Conservation (phyloP, 2,888 invertebrate species). For the Drosophila borborema region DNA sequence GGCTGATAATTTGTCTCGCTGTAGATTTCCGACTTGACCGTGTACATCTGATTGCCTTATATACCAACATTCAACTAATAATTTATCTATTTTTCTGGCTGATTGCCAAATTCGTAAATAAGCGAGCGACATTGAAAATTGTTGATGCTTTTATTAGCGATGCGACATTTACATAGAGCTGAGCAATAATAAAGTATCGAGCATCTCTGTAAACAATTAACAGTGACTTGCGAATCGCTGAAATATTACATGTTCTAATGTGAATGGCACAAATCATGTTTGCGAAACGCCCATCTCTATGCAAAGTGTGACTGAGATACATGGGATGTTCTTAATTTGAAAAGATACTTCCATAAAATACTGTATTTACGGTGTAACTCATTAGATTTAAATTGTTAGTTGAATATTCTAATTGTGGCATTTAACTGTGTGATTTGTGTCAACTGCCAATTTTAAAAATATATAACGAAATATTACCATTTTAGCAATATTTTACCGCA, state of each 20-base stretch:
- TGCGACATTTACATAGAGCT: neutral
- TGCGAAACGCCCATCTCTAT: neutral
- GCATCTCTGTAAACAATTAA: neutral
- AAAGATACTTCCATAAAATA: neutral
- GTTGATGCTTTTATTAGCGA: conserved; percentile 16
- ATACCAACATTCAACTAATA: conserved; percentile 44
- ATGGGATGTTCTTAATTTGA: neutral
- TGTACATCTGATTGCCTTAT: conserved; percentile 83
- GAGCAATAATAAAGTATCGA: neutral
- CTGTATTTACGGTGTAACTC: neutral
- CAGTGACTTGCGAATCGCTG: neutral
- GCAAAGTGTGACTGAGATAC: neutral
- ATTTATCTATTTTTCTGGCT: conserved; percentile 36
- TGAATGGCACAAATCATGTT: neutral
- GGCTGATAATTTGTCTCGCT: conserved; percentile 89
- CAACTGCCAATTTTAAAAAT: neutral
- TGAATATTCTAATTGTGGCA: neutral
- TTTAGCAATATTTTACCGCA: neutral
- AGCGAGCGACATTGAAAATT: conserved; percentile 45
- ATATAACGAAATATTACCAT: neutral
- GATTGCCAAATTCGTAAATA: conserved; percentile 44
- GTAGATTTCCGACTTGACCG: conserved; percentile 91
- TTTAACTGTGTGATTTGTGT: neutral
- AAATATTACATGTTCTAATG: neutral
- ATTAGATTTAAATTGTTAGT: neutral